Percentiles rank a stretch among this genome's conserved stretches.
phyloP scores from a whole-genome alignment of 2,113 vertebrate genomes.

The Numenius arquata region DNA sequence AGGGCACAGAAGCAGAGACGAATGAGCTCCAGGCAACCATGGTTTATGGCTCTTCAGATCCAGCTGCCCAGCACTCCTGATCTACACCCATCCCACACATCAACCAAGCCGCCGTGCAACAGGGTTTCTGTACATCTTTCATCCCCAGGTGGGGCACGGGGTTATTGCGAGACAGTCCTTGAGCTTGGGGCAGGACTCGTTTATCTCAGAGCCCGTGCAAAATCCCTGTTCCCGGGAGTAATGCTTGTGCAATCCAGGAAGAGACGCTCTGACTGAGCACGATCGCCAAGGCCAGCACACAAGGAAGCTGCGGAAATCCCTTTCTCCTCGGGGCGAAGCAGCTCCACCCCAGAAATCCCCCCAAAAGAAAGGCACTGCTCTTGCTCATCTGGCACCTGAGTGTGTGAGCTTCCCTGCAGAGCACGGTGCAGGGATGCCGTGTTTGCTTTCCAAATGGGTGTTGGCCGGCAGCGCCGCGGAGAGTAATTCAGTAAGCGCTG shows the following conservation, averaged over 20 bases:
- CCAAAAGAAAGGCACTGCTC: background rate
- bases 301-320: background rate
- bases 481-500: background rate
- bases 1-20: background rate
- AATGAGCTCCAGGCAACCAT: background rate
- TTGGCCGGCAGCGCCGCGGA: background rate
- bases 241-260: background rate
- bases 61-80: background rate
- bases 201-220: background rate
- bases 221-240: background rate
- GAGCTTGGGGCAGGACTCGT: background rate
- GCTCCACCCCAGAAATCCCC: background rate
- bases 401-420: background rate
- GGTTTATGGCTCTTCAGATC: background rate
- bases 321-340: background rate
- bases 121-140: background rate
- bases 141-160: background rate
- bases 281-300: background rate
- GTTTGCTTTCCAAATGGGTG: background rate
- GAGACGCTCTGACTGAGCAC: background rate
- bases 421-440: accelerated
- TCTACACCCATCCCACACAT: background rate
- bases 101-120: background rate
- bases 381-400: background rate
- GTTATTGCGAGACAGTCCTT: background rate